phyloP scores from a whole-genome alignment of 2,113 vertebrate species.

The Myotis lucifugus region DNA sequence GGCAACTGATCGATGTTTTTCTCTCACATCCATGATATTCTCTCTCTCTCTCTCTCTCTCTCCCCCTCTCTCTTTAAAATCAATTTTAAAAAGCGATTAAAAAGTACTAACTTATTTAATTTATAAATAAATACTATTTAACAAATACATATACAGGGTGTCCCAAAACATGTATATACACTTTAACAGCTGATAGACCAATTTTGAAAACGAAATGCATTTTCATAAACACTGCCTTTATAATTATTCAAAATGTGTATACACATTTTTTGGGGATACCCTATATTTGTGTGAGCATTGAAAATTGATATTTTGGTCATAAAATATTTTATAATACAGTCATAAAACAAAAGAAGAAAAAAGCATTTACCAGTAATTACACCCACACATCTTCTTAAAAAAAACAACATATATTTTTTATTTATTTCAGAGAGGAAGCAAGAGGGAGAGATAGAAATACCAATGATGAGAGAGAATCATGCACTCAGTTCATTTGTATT shows the following conservation, averaged over 20 bases:
- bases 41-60: too few relatives aligned
- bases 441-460: too few relatives aligned
- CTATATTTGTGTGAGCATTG: neutral
- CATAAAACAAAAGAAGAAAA: conserved; percentile 5
- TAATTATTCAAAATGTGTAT: too few relatives aligned
- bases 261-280: too few relatives aligned
- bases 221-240: too few relatives aligned
- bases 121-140: neutral
- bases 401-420: too few relatives aligned
- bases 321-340: conserved; percentile 11
- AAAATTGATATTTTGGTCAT: neutral
- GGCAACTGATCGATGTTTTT: neutral
- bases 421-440: too few relatives aligned
- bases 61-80: neutral
- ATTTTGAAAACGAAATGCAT: too few relatives aligned
- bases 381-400: neutral
- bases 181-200: too few relatives aligned
- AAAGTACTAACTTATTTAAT: neutral
- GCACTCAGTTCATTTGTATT: conserved; percentile 61
- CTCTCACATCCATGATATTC: neutral
- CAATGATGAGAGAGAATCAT: too few relatives aligned
- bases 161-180: too few relatives aligned
- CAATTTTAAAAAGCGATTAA: neutral
- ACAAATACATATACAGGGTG: neutral
- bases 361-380: neutral